Evolutionary conservation across 2,113 vertebrate species (phyloP), one percentile per base, ranked within the genome.

Genomic region (Tapirus terrestris): DNA sequence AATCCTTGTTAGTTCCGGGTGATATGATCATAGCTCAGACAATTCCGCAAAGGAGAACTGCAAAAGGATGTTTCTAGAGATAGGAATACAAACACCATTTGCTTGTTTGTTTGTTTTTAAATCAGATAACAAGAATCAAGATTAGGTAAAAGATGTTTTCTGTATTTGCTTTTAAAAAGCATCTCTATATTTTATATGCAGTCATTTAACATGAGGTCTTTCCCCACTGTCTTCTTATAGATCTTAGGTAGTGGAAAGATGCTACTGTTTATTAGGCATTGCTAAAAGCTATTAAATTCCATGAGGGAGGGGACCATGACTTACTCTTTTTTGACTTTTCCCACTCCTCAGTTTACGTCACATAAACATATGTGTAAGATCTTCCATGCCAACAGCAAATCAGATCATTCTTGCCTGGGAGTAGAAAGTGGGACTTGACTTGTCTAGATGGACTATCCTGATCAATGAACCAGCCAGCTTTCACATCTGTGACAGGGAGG

Each of bases 11-110:
- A 14, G 39, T 92, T 91, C 83, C 81, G 70, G 39, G n/a, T 85
- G 86, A 87, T 68, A 65, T 11, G 56, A 76, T 86, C 70, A 89
- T 91, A 72, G 36, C 1, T 81, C 77, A 56, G 68, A 29, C 20
- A 63, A 36, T 51, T 96, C 86, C 65, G 93, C 43, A 51, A 92
- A 87, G 68, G 53, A 45, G 92, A 94, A 94, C 68, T 68, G 92
- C 45, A 61, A 72, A 86, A 61, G 82, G 61, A 63, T 77, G 8
- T 89, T 95, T 95, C 51, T 58, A 45, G 79, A 84, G 79, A 86
- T 68, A 56, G 29, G 60, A 93, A 94, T 53, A 86, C 14, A 96
- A 92, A 77, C 87, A 21, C 3, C 3, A 21, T 70, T 96, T 81
- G 61, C 36, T 79, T 65, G 9, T 82, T 77, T 36, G 25, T 84